Conservation (phyloP, 2,113 vertebrate genomes). For the Sterna hirundo region DNA sequence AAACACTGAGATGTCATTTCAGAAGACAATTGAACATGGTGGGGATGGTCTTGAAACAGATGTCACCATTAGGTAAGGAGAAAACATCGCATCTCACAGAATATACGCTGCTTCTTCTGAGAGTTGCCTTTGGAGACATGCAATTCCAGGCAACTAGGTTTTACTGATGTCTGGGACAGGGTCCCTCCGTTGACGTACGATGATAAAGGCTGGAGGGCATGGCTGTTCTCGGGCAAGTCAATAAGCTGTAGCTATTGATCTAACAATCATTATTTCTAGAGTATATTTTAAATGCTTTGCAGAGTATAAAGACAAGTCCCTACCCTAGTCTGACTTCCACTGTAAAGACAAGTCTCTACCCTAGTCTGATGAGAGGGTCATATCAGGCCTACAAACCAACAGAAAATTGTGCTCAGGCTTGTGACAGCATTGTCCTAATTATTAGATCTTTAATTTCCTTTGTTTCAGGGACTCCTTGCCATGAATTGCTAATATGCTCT, state of each 20-base stretch:
- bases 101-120: rapidly evolving
- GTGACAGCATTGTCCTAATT: not conserved
- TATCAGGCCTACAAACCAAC: not conserved
- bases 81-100: rapidly evolving
- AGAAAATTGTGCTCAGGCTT: not conserved
- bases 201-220: not conserved
- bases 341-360: not conserved
- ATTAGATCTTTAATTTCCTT: not conserved
- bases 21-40: slow-evolving; percentile 84
- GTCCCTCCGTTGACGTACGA: not conserved
- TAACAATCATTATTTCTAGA: not conserved
- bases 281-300: not conserved
- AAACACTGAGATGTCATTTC: slow-evolving; percentile 92
- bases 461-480: not conserved
- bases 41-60: slow-evolving; percentile 88
- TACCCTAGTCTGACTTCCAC: not conserved
- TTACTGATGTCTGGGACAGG: not conserved
- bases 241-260: not conserved
- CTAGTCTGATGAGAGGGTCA: not conserved
- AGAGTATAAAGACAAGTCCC: not conserved
- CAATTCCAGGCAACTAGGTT: not conserved
- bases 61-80: slow-evolving; percentile 84
- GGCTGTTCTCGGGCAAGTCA: not conserved
- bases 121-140: not conserved
- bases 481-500: not conserved